These are phyloP conservation scores for Tetrapedia diversipes DNA, from an alignment of 2,888 invertebrate species.

Conservation along the genomic window DNA sequence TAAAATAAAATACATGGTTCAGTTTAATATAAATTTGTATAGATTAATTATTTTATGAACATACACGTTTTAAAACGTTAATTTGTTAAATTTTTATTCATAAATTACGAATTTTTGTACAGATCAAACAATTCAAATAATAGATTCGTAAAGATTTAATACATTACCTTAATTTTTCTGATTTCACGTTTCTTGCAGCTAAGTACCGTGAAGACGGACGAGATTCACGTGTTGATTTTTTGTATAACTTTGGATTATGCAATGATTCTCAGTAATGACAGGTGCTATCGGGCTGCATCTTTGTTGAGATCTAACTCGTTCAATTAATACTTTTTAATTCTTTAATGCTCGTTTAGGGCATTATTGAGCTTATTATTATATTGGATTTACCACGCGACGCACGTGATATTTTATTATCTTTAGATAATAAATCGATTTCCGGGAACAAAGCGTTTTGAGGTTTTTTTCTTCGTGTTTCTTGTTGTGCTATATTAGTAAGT, in stretches of 20 bases:
- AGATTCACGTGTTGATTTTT: slow-evolving; percentile 12
- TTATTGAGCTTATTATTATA: background rate
- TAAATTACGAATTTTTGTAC: background rate
- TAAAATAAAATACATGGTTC: background rate
- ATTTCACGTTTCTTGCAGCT: background rate
- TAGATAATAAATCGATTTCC: slow-evolving; percentile 10
- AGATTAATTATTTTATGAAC: background rate
- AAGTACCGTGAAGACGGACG: background rate
- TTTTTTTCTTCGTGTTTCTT: slow-evolving; percentile 9
- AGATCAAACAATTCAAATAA: background rate
- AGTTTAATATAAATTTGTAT: background rate
- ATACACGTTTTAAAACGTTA: background rate
- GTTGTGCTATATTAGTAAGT: slow-evolving; percentile 21
- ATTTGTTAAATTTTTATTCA: background rate
- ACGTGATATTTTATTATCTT: background rate
- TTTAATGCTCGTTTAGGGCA: background rate
- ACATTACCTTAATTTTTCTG: slow-evolving; percentile 24
- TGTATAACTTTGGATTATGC: slow-evolving; percentile 21
- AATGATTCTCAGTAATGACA: slow-evolving; percentile 30
- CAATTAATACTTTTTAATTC: slow-evolving; percentile 14
- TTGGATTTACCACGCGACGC: background rate
- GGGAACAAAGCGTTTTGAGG: background rate
- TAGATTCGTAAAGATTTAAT: background rate
- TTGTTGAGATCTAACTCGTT: background rate
- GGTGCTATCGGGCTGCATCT: slow-evolving; percentile 33